Percentiles rank a stretch among this genome's conserved stretches.
Evolutionary conservation across 2,113 vertebrate genomes (phyloP).

Genomic region (Mormyrus lacerda): DNA sequence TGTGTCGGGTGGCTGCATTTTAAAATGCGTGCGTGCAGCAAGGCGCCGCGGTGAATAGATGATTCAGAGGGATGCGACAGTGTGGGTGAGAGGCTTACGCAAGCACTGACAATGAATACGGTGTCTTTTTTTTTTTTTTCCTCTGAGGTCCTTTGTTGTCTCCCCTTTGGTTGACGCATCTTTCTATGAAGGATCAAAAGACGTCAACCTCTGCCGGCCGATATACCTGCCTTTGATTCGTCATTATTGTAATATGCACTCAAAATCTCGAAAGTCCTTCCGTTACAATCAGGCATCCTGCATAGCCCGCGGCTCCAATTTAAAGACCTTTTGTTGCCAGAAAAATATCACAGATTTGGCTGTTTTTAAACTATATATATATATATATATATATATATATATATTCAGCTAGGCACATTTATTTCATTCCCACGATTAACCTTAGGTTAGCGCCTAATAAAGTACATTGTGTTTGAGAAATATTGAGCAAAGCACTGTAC

Average conservation of each 20-base stretch:
- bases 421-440: not conserved
- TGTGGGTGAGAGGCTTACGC: constrained; percentile 4
- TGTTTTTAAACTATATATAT: not conserved
- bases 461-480: not conserved
- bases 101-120: not conserved
- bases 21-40: not conserved
- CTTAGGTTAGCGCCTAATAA: not conserved
- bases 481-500: not conserved
- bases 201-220: not conserved
- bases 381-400: no score
- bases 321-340: not conserved
- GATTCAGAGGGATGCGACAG: not conserved
- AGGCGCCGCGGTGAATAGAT: not conserved
- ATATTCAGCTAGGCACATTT: not conserved
- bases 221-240: not conserved
- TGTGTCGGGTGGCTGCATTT: not conserved
- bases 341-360: not conserved
- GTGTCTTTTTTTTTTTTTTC: not conserved
- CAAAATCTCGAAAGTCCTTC: not conserved
- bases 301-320: not conserved
- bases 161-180: not conserved
- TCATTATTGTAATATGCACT: not conserved
- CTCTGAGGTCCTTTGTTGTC: not conserved
- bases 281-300: not conserved
- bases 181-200: constrained; percentile 7